A percentile compares a stretch with the other conserved stretches of the same genome.
Conservation (phyloP, 2,797 vertebrate genomes). For the Neoniphon sammara region DNA sequence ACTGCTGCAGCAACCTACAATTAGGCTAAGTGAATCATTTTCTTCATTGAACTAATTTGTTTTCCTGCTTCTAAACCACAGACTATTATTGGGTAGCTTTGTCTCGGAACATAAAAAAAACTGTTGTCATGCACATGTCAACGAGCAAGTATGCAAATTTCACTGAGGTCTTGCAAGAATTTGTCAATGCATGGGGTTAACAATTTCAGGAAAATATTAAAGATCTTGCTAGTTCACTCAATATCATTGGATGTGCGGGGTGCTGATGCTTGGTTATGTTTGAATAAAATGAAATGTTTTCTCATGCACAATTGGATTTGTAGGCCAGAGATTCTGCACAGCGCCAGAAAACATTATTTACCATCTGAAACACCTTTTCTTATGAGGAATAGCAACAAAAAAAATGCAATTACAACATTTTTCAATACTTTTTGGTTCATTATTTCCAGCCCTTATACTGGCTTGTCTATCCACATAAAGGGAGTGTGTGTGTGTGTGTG, state of each 20-base stretch:
- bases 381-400: not conserved
- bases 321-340: not conserved
- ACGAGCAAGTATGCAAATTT: not conserved
- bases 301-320: conserved; percentile 5
- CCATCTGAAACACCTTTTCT: conserved; percentile 15
- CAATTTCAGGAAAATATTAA: conserved; percentile 9
- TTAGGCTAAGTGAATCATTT: conserved; percentile 77
- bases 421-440: not conserved
- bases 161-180: conserved; percentile 10
- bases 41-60: conserved; percentile 74
- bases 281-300: not conserved
- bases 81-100: conserved; percentile 58
- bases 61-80: conserved; percentile 61
- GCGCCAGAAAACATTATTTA: conserved; percentile 11
- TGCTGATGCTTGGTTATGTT: not conserved
- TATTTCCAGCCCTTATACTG: conserved; percentile 20
- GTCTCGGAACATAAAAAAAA: conserved; percentile 29
- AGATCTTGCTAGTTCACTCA: not conserved
- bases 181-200: conserved; percentile 6
- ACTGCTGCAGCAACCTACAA: conserved; percentile 67
- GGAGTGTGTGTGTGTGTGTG: not conserved
- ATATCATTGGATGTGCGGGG: not conserved
- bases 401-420: conserved; percentile 28
- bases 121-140: not conserved
- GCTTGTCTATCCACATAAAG: conserved; percentile 27